Evolutionary conservation across 2,888 invertebrate species (phyloP).

Genomic region (Alviniconcha strummeri): DNA sequence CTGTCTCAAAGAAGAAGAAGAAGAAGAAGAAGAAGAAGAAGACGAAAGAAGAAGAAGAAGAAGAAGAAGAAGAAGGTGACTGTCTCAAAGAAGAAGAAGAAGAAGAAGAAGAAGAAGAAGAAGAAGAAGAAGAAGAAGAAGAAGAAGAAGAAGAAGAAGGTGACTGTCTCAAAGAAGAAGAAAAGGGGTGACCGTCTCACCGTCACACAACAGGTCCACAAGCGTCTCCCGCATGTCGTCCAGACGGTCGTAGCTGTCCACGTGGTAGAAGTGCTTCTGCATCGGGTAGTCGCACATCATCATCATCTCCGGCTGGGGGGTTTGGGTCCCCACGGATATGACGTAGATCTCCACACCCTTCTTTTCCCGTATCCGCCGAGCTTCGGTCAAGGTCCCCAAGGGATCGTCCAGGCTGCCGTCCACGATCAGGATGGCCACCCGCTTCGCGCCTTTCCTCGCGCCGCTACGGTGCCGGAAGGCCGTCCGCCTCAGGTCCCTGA

Average conservation of each 20-base stretch:
- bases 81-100: too few relatives aligned
- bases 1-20: background rate
- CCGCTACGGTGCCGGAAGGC: constrained; percentile 50
- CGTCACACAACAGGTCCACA: constrained; percentile 60
- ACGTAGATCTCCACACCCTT: constrained; percentile 59
- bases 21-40: too few relatives aligned
- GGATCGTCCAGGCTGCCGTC: constrained; percentile 60
- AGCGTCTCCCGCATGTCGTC: constrained; percentile 51
- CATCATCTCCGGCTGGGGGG: constrained; percentile 54
- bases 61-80: too few relatives aligned
- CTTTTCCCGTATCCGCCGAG: constrained; percentile 52
- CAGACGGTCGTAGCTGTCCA: constrained; percentile 56
- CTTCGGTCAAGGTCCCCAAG: constrained; percentile 55
- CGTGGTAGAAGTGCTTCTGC: constrained; percentile 60
- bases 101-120: background rate
- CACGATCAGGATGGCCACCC: constrained; percentile 58
- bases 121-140: background rate
- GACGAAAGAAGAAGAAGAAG: too few relatives aligned
- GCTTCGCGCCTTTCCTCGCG: constrained; percentile 56
- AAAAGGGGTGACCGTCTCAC: constrained; percentile 44
- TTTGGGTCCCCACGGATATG: constrained; percentile 54
- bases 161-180: background rate
- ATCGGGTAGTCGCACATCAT: constrained; percentile 63
- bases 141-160: background rate
- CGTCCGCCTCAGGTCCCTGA: constrained; percentile 53